phyloP scores from a whole-genome alignment of 2,888 invertebrate genomes.

The Drosophila formosana region DNA sequence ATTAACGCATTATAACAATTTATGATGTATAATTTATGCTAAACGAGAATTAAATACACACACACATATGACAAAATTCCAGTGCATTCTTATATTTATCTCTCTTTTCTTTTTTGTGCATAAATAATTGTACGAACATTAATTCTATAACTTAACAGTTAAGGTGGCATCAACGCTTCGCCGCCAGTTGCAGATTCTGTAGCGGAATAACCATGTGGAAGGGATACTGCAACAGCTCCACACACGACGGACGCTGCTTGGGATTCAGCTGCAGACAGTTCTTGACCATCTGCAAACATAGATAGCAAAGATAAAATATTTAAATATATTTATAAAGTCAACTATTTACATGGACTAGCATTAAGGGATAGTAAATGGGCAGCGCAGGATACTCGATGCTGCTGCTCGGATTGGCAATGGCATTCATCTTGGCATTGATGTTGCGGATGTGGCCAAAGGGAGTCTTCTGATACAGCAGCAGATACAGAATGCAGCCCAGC shows the following conservation, averaged over 20 bases:
- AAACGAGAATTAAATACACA: conserved; percentile 78
- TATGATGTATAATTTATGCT: conserved; percentile 76
- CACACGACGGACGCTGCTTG: conserved; percentile 83
- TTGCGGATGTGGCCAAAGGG: conserved; percentile 94
- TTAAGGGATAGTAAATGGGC: conserved; percentile 86
- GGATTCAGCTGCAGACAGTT: conserved; percentile 84
- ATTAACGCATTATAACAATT: conserved; percentile 65
- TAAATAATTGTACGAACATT: conserved; percentile 23
- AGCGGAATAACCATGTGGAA: conserved; percentile 84
- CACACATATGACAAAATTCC: conserved; percentile 56
- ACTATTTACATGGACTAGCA: conserved; percentile 82
- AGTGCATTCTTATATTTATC: conserved; percentile 38
- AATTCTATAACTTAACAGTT: conserved; percentile 6
- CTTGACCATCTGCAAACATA: conserved; percentile 79
- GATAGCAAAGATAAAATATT: neutral
- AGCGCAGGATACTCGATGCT: conserved; percentile 90
- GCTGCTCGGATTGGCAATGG: conserved; percentile 91
- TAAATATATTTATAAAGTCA: neutral
- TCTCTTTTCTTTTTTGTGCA: conserved; percentile 31
- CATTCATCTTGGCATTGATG: conserved; percentile 90
- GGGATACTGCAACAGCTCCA: conserved; percentile 84
- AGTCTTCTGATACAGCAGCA: conserved; percentile 94
- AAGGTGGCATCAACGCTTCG: conserved; percentile 35
- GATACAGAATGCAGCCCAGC: conserved; percentile 97
- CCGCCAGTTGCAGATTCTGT: conserved; percentile 75